These are phyloP conservation scores for Panurus biarmicus DNA, from an alignment of 2,113 vertebrate genomes.

Conservation along the genomic window DNA sequence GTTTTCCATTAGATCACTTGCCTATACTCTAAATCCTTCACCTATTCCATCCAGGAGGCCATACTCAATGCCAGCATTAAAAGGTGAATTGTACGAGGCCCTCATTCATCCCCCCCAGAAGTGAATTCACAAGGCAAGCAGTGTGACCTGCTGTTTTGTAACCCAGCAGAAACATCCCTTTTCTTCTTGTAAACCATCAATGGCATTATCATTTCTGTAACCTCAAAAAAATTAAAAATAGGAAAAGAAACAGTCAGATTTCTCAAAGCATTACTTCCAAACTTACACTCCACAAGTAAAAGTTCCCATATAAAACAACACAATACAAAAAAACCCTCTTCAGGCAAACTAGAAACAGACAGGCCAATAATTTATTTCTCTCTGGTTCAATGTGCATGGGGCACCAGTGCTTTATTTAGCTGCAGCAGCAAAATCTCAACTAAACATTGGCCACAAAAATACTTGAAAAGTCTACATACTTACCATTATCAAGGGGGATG, in stretches of 20 bases:
- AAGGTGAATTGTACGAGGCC: neutral
- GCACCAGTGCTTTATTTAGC: neutral
- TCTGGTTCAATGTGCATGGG: neutral
- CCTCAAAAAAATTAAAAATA: neutral
- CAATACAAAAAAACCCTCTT: neutral
- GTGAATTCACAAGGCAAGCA: neutral
- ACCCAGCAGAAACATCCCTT: neutral
- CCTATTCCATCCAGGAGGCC: neutral
- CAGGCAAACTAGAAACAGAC: neutral
- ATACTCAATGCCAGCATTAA: neutral
- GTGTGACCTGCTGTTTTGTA: neutral
- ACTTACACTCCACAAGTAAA: neutral
- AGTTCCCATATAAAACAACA: neutral
- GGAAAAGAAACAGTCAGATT: neutral
- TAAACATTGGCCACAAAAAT: neutral
- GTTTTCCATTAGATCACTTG: neutral
- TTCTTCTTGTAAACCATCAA: neutral
- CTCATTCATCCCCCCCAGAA: neutral
- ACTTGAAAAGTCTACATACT: neutral
- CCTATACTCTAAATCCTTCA: neutral
- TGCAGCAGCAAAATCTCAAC: neutral
- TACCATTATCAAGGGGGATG: constrained; percentile 43
- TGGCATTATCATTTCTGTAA: neutral
- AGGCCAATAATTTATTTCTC: neutral
- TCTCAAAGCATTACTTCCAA: neutral